Evolutionary conservation across 2,888 invertebrate genomes (phyloP).

Genomic region (Mythimna loreyi): DNA sequence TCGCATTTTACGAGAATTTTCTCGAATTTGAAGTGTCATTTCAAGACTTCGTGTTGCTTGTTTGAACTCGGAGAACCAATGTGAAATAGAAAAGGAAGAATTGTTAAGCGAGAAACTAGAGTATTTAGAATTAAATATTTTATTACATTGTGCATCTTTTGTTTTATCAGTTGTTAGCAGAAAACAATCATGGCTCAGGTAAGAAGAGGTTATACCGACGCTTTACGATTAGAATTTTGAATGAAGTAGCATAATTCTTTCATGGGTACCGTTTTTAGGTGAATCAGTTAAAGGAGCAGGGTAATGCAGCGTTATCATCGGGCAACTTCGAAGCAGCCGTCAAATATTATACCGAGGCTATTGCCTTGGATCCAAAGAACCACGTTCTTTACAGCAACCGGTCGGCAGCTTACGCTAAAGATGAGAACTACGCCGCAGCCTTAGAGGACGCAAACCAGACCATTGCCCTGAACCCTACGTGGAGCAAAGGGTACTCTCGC

Average conservation of each 20-base stretch:
- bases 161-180: slow-evolving; percentile 57
- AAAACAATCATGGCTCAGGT: slow-evolving; percentile 85
- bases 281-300: slow-evolving; percentile 95
- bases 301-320: slow-evolving; percentile 95
- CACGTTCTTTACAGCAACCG: slow-evolving; percentile 98
- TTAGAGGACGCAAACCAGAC: slow-evolving; percentile 96
- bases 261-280: slow-evolving; percentile 90
- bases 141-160: slow-evolving; percentile 54
- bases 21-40: slow-evolving; percentile 88
- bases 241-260: slow-evolving; percentile 55
- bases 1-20: slow-evolving; percentile 81
- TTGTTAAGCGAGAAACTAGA: slow-evolving; percentile 37
- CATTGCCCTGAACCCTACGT: slow-evolving; percentile 94
- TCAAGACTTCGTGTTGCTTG: slow-evolving; percentile 62
- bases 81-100: slow-evolving; percentile 41
- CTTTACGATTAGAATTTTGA: slow-evolving; percentile 65
- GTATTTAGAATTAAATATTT: slow-evolving; percentile 46
- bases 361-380: slow-evolving; percentile 94
- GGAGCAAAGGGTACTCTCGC: slow-evolving; percentile 97
- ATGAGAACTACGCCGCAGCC: slow-evolving; percentile 93
- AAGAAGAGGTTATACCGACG: slow-evolving; percentile 84
- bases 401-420: slow-evolving; percentile 97
- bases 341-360: slow-evolving; percentile 95
- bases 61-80: slow-evolving; percentile 59
- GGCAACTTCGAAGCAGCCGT: slow-evolving; percentile 95